Evolutionary conservation across 1,140 invertebrate genomes (phyloP).

Genomic region (Chymomyza costata): DNA sequence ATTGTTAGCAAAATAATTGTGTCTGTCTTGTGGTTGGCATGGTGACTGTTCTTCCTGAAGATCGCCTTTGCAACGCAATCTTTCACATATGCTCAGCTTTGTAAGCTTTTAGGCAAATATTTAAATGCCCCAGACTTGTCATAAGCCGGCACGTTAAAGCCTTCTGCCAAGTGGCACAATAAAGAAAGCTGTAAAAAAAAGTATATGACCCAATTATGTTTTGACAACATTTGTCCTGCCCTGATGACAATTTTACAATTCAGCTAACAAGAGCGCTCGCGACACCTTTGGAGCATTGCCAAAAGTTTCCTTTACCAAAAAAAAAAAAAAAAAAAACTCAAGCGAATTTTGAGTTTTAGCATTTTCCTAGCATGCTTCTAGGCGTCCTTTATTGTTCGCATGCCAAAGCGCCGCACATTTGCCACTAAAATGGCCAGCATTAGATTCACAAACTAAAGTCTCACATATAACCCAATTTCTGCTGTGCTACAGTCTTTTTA

Average conservation of each 20-base stretch:
- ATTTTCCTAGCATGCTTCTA: constrained; percentile 7
- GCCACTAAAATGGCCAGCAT: too few species aligned
- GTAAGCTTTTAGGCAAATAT: constrained; percentile 39
- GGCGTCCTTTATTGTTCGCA: constrained; percentile 11
- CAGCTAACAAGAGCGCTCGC: constrained; percentile 39
- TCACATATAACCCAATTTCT: too few species aligned
- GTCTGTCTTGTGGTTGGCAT: constrained; percentile 52
- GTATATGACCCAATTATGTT: constrained; percentile 69
- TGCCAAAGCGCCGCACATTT: too few species aligned
- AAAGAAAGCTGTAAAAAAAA: constrained; percentile 19
- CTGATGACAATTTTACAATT: constrained; percentile 61
- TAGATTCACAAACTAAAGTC: too few species aligned
- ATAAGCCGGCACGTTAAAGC: too few species aligned
- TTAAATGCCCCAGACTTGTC: constrained; percentile 36
- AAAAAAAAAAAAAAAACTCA: constrained; percentile 3
- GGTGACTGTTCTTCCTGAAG: too few species aligned
- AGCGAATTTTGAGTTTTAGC: constrained; percentile 3
- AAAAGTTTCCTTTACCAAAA: constrained; percentile 15
- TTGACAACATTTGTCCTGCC: constrained; percentile 23
- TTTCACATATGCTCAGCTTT: too few species aligned
- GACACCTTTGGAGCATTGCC: constrained; percentile 55
- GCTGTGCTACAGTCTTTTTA: too few species aligned
- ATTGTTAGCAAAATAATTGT: constrained; percentile 65
- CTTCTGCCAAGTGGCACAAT: constrained; percentile 5
- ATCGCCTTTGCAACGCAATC: too few species aligned